Evolutionary conservation across 2,113 vertebrate species (phyloP).

Genomic region (Dipodomys spectabilis): DNA sequence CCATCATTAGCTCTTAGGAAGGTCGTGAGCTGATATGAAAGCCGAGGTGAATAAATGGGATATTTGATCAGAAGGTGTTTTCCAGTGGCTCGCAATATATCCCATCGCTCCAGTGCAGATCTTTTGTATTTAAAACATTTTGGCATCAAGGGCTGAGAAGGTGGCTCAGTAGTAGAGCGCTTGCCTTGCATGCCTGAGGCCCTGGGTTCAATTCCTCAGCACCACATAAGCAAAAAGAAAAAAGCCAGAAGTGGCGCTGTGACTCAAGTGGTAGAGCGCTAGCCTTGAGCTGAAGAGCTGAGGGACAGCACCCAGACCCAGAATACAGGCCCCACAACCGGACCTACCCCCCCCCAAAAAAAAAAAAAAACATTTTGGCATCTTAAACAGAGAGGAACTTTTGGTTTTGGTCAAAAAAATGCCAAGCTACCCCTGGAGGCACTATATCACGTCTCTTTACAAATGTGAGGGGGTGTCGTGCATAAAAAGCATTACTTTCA

Average conservation of each 20-base stretch:
- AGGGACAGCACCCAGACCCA: no score
- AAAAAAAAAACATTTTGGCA: background rate
- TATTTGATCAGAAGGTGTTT: background rate
- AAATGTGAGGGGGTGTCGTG: background rate
- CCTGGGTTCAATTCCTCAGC: no score
- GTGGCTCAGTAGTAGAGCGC: no score
- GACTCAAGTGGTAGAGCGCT: no score
- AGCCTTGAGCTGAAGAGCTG: no score
- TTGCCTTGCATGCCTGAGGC: no score
- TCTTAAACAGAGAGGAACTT: background rate
- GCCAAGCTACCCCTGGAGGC: background rate
- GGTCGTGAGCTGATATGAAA: background rate
- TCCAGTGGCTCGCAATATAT: background rate
- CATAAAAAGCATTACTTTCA: background rate
- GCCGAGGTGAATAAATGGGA: background rate
- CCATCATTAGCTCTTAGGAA: background rate
- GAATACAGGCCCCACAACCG: no score
- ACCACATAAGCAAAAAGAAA: no score
- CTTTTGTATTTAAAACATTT: background rate
- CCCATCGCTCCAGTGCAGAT: background rate
- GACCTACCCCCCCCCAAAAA: no score
- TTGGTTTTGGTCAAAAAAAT: conserved; percentile 13
- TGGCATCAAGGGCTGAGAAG: no score
- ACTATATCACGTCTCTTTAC: background rate
- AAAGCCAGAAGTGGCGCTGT: no score